Conservation (phyloP, 2,797 vertebrate genomes). For the Scolopax bukidnonensis region DNA sequence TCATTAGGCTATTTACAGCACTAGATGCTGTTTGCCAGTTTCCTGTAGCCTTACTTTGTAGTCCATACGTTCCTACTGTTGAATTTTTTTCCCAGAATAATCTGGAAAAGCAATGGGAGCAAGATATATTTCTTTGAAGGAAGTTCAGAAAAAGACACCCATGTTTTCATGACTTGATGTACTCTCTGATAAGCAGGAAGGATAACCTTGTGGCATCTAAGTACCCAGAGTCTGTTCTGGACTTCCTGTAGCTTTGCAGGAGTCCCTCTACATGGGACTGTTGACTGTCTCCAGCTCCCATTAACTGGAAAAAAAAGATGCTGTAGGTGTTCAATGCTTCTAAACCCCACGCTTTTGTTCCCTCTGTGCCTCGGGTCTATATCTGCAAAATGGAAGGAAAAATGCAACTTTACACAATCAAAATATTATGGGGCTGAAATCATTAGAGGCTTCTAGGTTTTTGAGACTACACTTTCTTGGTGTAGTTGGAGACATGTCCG, state of each 20-base stretch:
- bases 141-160: background rate
- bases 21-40: background rate
- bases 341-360: background rate
- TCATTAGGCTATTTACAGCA: background rate
- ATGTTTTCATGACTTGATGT: background rate
- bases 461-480: accelerated
- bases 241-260: background rate
- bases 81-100: background rate
- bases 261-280: background rate
- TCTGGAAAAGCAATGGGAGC: background rate
- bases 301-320: background rate
- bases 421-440: background rate
- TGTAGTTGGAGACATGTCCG: accelerated
- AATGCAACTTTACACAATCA: background rate
- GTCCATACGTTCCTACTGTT: background rate
- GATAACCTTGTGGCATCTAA: background rate
- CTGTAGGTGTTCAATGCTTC: background rate
- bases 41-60: background rate
- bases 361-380: background rate
- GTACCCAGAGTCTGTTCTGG: background rate
- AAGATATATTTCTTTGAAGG: background rate
- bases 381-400: background rate
- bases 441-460: background rate
- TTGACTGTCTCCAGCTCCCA: background rate
- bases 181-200: background rate